Evolutionary conservation across 2,113 vertebrate species (phyloP), one percentile per base, ranked within the genome.

Genomic region (Notarius lentiginosus): DNA sequence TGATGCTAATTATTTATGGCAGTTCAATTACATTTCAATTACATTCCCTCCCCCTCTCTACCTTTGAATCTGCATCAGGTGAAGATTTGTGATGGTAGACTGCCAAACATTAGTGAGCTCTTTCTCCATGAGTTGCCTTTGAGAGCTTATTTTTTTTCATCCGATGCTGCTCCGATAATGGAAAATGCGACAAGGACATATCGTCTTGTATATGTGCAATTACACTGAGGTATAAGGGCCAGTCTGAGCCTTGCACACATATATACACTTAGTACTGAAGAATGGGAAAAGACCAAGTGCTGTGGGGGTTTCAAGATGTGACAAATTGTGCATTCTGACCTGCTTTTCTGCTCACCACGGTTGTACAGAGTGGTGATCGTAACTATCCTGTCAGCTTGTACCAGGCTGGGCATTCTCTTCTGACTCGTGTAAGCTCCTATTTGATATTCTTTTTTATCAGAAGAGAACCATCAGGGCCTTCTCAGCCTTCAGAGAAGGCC

Each of bases 1-100:
- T 95, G 94, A 94, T 27, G 88, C 90, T 94, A 92, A 95, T 90
- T 90, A 14, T 91, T 94, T 93, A 93, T 94, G 94, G 92, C 94
- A 95, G 93, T 91, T 93, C 93, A 94, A 94, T 95, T 94, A 93
- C 92, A 47, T 92, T 91, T 93, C 93, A 94, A 94, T 95, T 94
- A 93, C 92, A 47, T 92, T 91, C 34, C 34, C 34, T 41, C 41
- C 81, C 89, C 61, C 86, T 84, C 18, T 65, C 70, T 9, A 27
- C 51, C 15, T 55, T 86, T 68, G 75, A 87, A 51, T 87, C 70
- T 61, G 34, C 76, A 53, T 82, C 72, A 72, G 76, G 73, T 90
- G 84, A 88, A 76, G 82, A 73, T 86, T 86, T 56, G 47, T 73
- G 84, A 88, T 65, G 68, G 85, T 80, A 77, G 83, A 86, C 41